Conservation (phyloP, 2,888 invertebrate genomes). For the Eristalis pertinax region DNA sequence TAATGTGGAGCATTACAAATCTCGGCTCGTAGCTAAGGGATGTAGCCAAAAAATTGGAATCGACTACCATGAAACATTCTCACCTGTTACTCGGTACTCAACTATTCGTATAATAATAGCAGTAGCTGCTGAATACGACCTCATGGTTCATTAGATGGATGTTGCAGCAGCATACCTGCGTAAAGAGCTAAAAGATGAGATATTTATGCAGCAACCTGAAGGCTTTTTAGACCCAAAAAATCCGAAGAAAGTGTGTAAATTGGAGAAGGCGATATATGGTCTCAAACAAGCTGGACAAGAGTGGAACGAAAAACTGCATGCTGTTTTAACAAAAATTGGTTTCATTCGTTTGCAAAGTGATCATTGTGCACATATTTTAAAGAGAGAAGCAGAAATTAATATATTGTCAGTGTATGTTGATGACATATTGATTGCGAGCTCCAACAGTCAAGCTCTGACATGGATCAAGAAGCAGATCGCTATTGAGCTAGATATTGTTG, state of each 20-base stretch:
- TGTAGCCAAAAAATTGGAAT: conserved; percentile 52
- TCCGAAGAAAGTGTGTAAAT: conserved; percentile 47
- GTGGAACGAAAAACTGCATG: conserved; percentile 51
- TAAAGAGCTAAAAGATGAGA: conserved; percentile 33
- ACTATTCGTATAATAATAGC: conserved; percentile 54
- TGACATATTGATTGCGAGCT: conserved; percentile 46
- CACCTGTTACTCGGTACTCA: conserved; percentile 54
- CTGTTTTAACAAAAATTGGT: conserved; percentile 17
- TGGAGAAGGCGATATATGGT: conserved; percentile 66
- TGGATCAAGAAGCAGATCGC: conserved; percentile 48
- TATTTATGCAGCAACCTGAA: conserved; percentile 45
- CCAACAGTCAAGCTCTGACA: conserved; percentile 3
- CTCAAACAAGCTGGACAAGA: conserved; percentile 64
- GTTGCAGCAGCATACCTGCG: conserved; percentile 46
- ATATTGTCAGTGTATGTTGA: conserved; percentile 43
- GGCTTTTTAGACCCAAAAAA: conserved; percentile 1
- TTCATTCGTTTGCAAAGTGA: conserved; percentile 25
- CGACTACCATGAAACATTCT: conserved; percentile 64
- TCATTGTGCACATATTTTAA: conserved; percentile 20
- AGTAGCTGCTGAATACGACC: conserved; percentile 44
- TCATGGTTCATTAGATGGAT: conserved; percentile 47
- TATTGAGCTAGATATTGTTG: conserved; percentile 24
- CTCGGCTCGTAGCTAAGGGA: conserved; percentile 31
- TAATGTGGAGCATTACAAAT: not conserved
- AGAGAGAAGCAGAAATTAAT: conserved; percentile 5